These are phyloP conservation scores for Physocephala rufipes DNA, from an alignment of 2,888 invertebrate species.

Conservation along the genomic window DNA sequence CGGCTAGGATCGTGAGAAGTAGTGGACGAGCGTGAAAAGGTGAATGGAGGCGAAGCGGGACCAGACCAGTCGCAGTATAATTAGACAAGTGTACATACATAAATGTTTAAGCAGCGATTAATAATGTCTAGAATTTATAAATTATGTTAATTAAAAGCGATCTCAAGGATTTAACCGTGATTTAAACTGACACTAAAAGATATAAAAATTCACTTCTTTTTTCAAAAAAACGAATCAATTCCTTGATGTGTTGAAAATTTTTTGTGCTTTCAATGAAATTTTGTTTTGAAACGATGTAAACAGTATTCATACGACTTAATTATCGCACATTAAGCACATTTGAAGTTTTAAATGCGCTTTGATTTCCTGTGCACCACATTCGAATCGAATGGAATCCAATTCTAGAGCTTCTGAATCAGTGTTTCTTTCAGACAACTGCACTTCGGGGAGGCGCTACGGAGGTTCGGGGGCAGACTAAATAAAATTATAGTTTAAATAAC, in stretches of 20 bases:
- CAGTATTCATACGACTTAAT: too few species aligned
- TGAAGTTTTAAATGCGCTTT: too few species aligned
- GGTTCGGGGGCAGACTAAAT: too few species aligned
- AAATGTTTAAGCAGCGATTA: constrained; percentile 16
- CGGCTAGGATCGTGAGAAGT: not conserved
- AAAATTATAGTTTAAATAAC: too few species aligned
- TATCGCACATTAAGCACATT: too few species aligned
- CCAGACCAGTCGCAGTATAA: constrained; percentile 7
- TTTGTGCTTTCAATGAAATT: not conserved
- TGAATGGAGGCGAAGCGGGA: not conserved
- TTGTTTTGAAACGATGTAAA: not conserved
- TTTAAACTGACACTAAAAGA: constrained; percentile 3
- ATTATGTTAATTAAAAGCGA: constrained; percentile 14
- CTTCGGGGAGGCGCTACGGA: too few species aligned
- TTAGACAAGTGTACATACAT: too few species aligned
- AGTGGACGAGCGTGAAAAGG: not conserved
- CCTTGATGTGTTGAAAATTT: not conserved
- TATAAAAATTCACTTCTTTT: not conserved
- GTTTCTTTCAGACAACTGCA: too few species aligned
- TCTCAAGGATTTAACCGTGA: constrained; percentile 10
- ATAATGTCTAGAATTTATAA: constrained; percentile 17
- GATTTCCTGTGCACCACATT: too few species aligned
- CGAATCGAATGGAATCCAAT: too few species aligned
- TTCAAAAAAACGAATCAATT: too few species aligned
- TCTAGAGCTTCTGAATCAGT: too few species aligned